phyloP scores from a whole-genome alignment of 2,113 vertebrate species.

The Scomber japonicus region DNA sequence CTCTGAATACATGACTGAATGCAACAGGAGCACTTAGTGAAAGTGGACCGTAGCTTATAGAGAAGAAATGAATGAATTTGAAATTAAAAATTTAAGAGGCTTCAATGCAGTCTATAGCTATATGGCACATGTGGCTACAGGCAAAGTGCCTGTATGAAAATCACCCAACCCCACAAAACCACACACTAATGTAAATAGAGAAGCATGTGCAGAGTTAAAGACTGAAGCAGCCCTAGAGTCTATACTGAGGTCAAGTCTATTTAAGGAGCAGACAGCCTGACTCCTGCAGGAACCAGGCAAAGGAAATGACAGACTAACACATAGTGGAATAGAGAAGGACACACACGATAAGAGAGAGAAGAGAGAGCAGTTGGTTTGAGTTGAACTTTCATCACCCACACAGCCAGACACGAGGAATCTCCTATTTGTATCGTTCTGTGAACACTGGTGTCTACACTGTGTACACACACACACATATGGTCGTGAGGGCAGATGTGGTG shows the following conservation, averaged over 20 bases:
- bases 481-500: conserved; percentile 26
- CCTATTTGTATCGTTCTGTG: conserved; percentile 30
- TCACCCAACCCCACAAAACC: conserved; percentile 55
- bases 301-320: conserved; percentile 74
- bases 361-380: conserved; percentile 41
- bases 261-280: conserved; percentile 81
- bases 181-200: conserved; percentile 67
- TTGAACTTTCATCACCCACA: conserved; percentile 32
- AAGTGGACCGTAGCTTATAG: not conserved
- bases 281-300: conserved; percentile 72
- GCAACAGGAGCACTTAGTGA: conserved; percentile 17
- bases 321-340: conserved; percentile 34
- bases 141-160: conserved; percentile 39
- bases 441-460: conserved; percentile 23
- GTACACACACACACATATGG: conserved; percentile 20
- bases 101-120: not conserved
- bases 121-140: conserved; percentile 33
- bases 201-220: conserved; percentile 72
- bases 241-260: conserved; percentile 79
- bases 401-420: conserved; percentile 36
- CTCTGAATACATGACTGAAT: conserved; percentile 44
- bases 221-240: conserved; percentile 70
- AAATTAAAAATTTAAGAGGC: conserved; percentile 42
- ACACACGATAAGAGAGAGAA: conserved; percentile 12
- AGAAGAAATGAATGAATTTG: not conserved